phyloP scores from a whole-genome alignment of 35 echinoderm and acorn worm species.

The Heliocidaris tuberculata region DNA sequence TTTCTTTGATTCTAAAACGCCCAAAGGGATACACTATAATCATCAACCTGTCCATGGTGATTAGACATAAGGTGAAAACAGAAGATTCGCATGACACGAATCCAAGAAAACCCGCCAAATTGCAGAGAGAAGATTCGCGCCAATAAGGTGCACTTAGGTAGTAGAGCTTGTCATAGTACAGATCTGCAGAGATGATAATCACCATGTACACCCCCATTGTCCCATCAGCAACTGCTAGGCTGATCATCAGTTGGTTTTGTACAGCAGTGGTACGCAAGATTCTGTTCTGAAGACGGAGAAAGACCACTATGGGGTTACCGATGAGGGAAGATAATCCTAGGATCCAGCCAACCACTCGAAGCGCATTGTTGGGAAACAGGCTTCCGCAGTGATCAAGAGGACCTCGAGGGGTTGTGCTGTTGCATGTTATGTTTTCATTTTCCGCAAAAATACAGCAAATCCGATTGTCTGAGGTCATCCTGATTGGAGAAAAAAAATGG shows the following conservation, averaged over 20 bases:
- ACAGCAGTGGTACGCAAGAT: background rate
- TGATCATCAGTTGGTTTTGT: conserved; percentile 51
- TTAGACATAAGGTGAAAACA: conserved; percentile 68
- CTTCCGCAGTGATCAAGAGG: conserved; percentile 50
- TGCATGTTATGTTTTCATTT: background rate
- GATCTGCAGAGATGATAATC: conserved; percentile 69
- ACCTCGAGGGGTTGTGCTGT: background rate
- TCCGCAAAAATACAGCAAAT: conserved; percentile 53
- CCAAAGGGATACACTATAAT: conserved; percentile 79
- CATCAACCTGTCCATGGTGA: conserved; percentile 81
- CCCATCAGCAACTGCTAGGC: conserved; percentile 75
- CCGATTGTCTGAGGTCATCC: conserved; percentile 13
- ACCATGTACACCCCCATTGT: conserved; percentile 86
- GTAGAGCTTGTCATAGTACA: conserved; percentile 56
- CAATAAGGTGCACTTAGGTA: conserved; percentile 58
- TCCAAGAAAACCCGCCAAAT: conserved; percentile 67
- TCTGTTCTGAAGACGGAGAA: conserved; percentile 34
- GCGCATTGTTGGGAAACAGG: conserved; percentile 50
- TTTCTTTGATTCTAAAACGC: conserved; percentile 50
- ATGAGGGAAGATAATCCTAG: conserved; percentile 71
- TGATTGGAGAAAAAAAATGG: too few relatives aligned
- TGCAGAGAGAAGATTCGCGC: conserved; percentile 67
- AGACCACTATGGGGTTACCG: conserved; percentile 72
- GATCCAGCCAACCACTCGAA: conserved; percentile 72
- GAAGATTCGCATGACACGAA: conserved; percentile 73